Evolutionary conservation across 2,797 vertebrate genomes (phyloP), one percentile per base, ranked within the genome.

Genomic region (Avahi laniger): DNA sequence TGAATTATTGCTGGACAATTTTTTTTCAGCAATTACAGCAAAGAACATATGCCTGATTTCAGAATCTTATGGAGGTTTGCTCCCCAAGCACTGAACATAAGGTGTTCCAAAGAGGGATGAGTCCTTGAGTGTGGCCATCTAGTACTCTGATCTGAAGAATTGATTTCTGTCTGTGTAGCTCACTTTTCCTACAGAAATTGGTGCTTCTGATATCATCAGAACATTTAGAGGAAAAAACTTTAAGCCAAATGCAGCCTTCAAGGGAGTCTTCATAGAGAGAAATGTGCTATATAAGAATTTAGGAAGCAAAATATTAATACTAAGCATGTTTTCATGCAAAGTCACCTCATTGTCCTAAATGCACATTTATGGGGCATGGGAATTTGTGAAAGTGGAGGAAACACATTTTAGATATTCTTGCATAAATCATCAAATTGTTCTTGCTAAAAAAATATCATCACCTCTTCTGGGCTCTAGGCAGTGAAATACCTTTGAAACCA

Each of bases 1-100:
- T 84, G 83, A 96, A 89, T 93, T 35, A 59, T 84, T 87, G 38
- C 50, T 93, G 52, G 46, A 67, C 78, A 57, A 20, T 80, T 15
- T 33, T 52, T 95, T 92, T 43, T 57, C 18, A 78, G 20, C 13
- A 80, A 5, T n/a, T 94, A 17, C 76, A 69, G 15, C 80, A 38
- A 75, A 20, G 54, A 33, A 81, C 10, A 13, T 61, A 75, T 69
- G 70, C 13, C 79, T 91, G 95, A 61, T 81, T 95, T 17, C 11
- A 67, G 33, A 75, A 72, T 65, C 22, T 54, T 13, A 26, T 12
- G 26, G 30, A 41, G 35, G 6, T 46, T 97, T 95, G 50, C 91
- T 97, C 69, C 30, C 26, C 63, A 80, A 81, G 35, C 41, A 9
- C 1, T 59, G n/a, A 82, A 28, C 2, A 35, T 82, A 93, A 2